Evolutionary conservation across 2,888 invertebrate species (phyloP).

Genomic region (Drosophila diplacantha): DNA sequence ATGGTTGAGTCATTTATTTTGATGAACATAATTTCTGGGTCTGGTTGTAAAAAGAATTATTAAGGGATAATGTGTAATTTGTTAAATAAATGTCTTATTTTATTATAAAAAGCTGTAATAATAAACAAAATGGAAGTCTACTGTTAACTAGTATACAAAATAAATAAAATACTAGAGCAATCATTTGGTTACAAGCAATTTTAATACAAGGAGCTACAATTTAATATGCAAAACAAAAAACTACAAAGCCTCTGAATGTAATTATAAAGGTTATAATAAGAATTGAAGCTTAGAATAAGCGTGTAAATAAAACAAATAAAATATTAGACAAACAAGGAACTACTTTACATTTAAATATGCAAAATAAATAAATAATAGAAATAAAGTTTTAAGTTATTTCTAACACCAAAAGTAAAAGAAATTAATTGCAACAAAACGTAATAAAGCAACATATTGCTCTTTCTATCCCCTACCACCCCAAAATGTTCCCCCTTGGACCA

Average conservation of each 20-base stretch:
- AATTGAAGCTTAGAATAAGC: no score
- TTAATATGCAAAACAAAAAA: not conserved
- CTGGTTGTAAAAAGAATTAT: not conserved
- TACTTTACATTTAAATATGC: no score
- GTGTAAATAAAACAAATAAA: no score
- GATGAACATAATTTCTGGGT: not conserved
- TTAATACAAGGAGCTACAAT: not conserved
- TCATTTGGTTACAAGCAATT: no score
- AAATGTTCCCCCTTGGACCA: not conserved
- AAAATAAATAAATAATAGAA: no score
- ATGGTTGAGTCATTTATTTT: constrained; percentile 4
- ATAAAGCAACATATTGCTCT: not conserved
- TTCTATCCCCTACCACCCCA: not conserved
- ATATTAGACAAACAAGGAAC: no score
- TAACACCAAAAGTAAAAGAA: no score
- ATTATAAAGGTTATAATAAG: not conserved
- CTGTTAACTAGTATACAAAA: no score
- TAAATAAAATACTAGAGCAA: no score
- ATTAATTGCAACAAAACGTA: not conserved
- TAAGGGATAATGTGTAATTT: not conserved
- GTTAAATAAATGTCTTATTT: not conserved
- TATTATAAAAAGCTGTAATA: not conserved
- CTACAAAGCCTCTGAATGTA: not conserved
- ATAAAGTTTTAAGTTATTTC: not conserved
- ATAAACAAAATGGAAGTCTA: not conserved